phyloP scores from a whole-genome alignment of 2,113 vertebrate genomes.

The Acrocephalus arundinaceus region DNA sequence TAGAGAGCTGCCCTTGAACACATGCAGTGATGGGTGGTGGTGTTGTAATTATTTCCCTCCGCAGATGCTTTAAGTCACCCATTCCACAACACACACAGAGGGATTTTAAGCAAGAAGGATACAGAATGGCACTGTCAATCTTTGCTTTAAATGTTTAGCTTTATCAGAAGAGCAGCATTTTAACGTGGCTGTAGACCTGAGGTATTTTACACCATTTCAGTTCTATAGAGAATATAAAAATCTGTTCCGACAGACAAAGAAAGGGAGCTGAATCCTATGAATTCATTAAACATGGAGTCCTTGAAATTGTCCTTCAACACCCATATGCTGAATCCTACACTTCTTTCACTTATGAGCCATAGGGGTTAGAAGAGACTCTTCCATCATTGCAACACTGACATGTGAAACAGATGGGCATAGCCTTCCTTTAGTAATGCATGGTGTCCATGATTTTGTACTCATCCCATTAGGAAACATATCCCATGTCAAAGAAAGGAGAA shows the following conservation, averaged over 20 bases:
- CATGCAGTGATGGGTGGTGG: neutral
- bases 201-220: neutral
- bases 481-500: conserved; percentile 45
- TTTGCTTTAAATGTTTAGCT: neutral
- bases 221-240: neutral
- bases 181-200: neutral
- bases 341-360: conserved; percentile 39
- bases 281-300: conserved; percentile 5
- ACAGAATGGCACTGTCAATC: neutral
- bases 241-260: neutral
- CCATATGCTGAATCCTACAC: neutral
- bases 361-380: neutral
- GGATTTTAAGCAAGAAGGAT: neutral
- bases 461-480: neutral
- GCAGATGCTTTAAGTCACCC: neutral
- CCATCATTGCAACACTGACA: neutral
- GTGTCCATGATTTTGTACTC: conserved; percentile 8
- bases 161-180: neutral
- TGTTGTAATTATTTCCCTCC: neutral
- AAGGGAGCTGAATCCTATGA: conserved; percentile 32
- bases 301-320: neutral
- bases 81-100: neutral
- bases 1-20: conserved; percentile 23
- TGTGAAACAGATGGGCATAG: neutral
- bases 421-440: conserved; percentile 36